Evolutionary conservation across 2,888 invertebrate genomes (phyloP).

Genomic region (Dynastes hyllus): DNA sequence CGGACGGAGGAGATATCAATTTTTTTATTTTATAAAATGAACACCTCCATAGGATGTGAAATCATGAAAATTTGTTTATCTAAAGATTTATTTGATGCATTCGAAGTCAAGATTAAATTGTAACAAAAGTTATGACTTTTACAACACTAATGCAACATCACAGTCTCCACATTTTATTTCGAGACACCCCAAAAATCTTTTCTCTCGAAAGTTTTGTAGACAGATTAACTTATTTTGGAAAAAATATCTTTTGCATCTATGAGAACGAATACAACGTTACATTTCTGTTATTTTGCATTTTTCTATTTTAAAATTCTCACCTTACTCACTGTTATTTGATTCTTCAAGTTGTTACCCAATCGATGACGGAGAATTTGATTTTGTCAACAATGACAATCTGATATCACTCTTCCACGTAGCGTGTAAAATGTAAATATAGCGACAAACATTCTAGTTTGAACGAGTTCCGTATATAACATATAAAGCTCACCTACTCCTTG

Average conservation of each 20-base stretch:
- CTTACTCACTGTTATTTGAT: neutral
- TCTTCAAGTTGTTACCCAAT: conserved; percentile 27
- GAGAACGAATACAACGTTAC: neutral
- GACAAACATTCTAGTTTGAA: conserved; percentile 34
- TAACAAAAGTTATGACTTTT: too few relatives aligned
- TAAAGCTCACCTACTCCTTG: neutral
- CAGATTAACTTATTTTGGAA: neutral
- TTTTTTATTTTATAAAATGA: too few relatives aligned
- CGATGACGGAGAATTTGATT: conserved; percentile 29
- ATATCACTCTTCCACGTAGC: conserved; percentile 57
- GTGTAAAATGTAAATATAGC: conserved; percentile 48
- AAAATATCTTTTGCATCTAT: too few relatives aligned
- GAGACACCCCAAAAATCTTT: too few relatives aligned
- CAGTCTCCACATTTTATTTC: too few relatives aligned
- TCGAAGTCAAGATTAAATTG: too few relatives aligned
- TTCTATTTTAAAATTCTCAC: neutral
- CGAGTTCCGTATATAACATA: conserved; percentile 28
- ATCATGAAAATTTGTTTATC: too few relatives aligned
- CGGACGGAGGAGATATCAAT: too few relatives aligned
- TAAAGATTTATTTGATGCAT: too few relatives aligned
- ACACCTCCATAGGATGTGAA: too few relatives aligned
- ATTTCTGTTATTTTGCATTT: neutral
- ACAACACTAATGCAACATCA: too few relatives aligned
- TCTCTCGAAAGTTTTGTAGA: too few relatives aligned
- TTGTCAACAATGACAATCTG: conserved; percentile 57